Evolutionary conservation across 1,140 invertebrate genomes (phyloP), one percentile per base, ranked within the genome.

Genomic region (Goniozus legneri): DNA sequence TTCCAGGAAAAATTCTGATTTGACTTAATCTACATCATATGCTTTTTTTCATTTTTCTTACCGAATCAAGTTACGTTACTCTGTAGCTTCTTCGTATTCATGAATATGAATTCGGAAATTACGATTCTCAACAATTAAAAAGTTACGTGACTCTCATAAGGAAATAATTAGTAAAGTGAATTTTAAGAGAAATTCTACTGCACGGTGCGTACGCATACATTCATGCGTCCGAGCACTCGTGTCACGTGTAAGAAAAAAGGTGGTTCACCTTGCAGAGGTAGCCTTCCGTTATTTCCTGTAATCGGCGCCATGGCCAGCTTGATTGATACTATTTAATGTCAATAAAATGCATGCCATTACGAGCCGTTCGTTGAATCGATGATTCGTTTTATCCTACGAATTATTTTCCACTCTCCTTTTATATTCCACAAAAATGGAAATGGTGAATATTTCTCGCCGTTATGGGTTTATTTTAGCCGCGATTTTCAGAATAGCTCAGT

Each of bases 201-300:
- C 34, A 50, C 38, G 44, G 33, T 24, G 39, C 35, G 43, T 21
- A 32, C 10, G n/a, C n/a, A n/a, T n/a, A n/a, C n/a, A 27, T n/a
- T 12, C 14, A 31, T 44, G n/a, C 32, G 31, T 35, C 21, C 15
- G 33, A 30, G n/a, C n/a, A n/a, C n/a, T n/a, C n/a, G n/a, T n/a
- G n/a, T n/a, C n/a, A n/a, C n/a, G 16, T 33, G 14, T 27, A 43
- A 50, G 54, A 53, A 57, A 22, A 47, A 58, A 58, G 55, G 56
- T 57, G 49, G 61, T 62, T 63, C 49, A 63, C 59, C 61, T 63
- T 63, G 59, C 47, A 38, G 43, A 30, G 40, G 54, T 47, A 58
- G 51, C 56, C 60, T 63, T 63, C 61, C 59, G 56, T 63, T 61
- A 59, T 61, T 59, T 35, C 44, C 43, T 48, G 33, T 52, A 44